Evolutionary conservation across 2,888 invertebrate genomes (phyloP).

Genomic region (Pheosia gnoma): DNA sequence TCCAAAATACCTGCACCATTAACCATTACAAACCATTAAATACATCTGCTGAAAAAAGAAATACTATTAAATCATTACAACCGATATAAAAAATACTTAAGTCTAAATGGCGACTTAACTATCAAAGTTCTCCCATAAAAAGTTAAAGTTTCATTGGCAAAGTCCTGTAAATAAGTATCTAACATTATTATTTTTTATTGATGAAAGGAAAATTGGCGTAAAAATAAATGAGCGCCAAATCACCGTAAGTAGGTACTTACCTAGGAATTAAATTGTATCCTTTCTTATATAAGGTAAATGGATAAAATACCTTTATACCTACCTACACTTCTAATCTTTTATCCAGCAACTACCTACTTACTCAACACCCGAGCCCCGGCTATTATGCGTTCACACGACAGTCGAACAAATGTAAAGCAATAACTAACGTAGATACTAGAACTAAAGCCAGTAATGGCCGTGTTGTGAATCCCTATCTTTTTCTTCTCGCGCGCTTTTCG

Average conservation of each 20-base stretch:
- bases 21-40: no score
- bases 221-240: no score
- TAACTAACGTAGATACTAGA: constrained; percentile 53
- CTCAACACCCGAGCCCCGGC: constrained; percentile 26
- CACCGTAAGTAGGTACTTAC: no score
- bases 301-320: no score
- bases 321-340: background rate
- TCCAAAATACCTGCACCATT: no score
- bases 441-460: constrained; percentile 59
- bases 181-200: no score
- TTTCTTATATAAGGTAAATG: no score
- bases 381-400: constrained; percentile 44
- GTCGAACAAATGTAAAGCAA: constrained; percentile 51
- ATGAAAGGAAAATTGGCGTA: no score
- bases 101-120: background rate
- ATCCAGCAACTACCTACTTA: constrained; percentile 9
- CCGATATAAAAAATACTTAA: background rate
- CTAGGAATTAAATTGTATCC: no score
- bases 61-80: background rate
- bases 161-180: background rate
- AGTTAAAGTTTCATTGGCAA: background rate
- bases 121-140: background rate
- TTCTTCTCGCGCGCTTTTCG: constrained; percentile 51
- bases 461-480: constrained; percentile 55
- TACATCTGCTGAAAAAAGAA: no score